A percentile compares a stretch with the other conserved stretches of the same genome.
phyloP scores from a whole-genome alignment of 2,113 vertebrate species.

The Micromys minutus region DNA sequence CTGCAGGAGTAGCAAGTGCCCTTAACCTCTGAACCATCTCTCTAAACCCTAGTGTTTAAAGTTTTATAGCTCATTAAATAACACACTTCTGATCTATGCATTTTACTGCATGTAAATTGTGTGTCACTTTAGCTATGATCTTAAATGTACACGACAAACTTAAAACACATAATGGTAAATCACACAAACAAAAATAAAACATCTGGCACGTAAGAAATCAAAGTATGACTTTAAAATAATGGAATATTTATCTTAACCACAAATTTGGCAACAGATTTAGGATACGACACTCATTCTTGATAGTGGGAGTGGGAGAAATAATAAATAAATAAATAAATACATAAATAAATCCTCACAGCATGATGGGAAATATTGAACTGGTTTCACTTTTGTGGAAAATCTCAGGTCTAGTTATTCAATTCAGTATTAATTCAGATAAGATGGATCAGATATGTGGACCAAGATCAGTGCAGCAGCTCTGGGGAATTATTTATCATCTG shows the following conservation, averaged over 20 bases:
- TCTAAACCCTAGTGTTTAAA: not conserved
- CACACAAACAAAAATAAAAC: not conserved
- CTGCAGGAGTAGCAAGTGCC: not conserved
- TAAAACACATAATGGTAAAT: not conserved
- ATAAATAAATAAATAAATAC: not conserved
- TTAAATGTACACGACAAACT: not conserved
- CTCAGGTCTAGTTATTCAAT: not conserved
- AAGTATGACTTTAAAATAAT: not conserved
- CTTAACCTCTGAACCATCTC: no score
- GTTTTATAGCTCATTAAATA: not conserved
- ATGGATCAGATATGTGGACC: not conserved
- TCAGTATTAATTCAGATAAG: constrained; percentile 9
- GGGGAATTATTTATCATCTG: constrained; percentile 1
- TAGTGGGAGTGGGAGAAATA: not conserved
- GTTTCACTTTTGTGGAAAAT: not conserved
- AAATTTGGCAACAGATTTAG: not conserved
- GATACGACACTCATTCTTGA: not conserved
- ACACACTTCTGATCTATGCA: not conserved
- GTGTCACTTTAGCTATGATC: not conserved
- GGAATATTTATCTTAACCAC: not conserved
- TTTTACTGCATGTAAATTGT: not conserved
- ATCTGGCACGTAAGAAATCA: not conserved
- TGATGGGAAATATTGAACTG: not conserved
- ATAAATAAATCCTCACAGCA: not conserved
- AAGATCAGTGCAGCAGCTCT: constrained; percentile 4